Base-by-base conservation (phyloP, 2,113 vertebrate genomes). In the Empidonax alnorum region DNA sequence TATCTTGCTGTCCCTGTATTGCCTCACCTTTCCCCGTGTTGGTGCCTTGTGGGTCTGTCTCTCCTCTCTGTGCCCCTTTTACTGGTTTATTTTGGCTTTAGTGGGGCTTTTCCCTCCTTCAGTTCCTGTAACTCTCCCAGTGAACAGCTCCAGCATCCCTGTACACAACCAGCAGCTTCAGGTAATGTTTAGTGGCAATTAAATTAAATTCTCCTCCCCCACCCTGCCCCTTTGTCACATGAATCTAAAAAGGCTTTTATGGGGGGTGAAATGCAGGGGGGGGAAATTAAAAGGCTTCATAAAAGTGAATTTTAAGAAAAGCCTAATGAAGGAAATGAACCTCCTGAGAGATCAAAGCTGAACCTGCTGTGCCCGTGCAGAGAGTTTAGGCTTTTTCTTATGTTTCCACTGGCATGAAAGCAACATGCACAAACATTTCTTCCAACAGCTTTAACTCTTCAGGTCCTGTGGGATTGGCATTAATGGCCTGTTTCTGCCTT, bases 261-360 rank as follows among this genome's bases (percentile, higher is more conserved):
- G 42, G 76, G 66, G 44, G 71, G 53, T 84, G 89, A 80, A 59
- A 55, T 87, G 73, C 73, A 90, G 77, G 81, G 44, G 44, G 35
- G 89, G 87, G 71, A 84, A 96, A 96, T 94, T 86, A 95, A 97
- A 94, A 86, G 61, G 11, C 33, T 94, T 95, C 92, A 59, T 96
- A 92, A 97, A 97, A 96, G 93, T 72, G 88, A 82, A 86, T 97
- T 96, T 97, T 88, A 90, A 94, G 96, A 86, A 97, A 94, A 92
- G 88, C 85, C 79, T 96, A 95, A 96, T 95, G 96, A 96, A 90
- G 93, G 93, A 96, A 96, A 93, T 49, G 83, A 96, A 96, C 96
- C 95, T 97, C 94, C 94, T 81, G 93, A 88, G 95, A 97, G 96
- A 96, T 97, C 96, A 96, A 97, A 97, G 94, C 90, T 92, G 92